Base-by-base conservation (phyloP, 2,888 invertebrate genomes). In the Falcaria lacertinaria region DNA sequence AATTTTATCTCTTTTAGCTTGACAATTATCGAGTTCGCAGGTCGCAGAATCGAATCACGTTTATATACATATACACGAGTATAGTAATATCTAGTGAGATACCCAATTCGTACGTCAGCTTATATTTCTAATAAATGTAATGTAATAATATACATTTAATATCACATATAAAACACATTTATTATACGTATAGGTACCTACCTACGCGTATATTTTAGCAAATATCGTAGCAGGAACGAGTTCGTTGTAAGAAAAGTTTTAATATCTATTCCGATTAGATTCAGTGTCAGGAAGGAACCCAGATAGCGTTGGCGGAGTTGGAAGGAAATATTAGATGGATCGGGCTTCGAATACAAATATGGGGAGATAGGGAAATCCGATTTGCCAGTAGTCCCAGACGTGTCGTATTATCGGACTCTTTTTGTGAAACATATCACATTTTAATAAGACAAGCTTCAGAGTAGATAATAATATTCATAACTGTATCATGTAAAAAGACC, bases 221-320 rank as follows among this genome's bases (percentile, higher is more conserved):
- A 54, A 67, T 70, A 69, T 72, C 62, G 64, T 62, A 57, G 65
- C 69, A 72, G 63, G 65, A 73, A 68, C 63, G 74, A 74, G 70
- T 69, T 69, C 61, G 74, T 72, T 76, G 79, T 78, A 81, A 80
- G 81, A 74, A 81, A 82, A 86, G 80, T 89, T 89, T 89, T 90
- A 89, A 89, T 90, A 90, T 89, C 86, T 85, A 87, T 89, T 87
- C 89, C 86, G 88, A 89, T 89, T 88, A 85, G 89, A 88, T 89
- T 86, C 87, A 85, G 87, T 87, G 87, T 84, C 85, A 89, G 86
- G 83, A 81, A 86, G 78, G 84, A 84, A 85, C 83, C 83, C 73
- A 81, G 85, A 84, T 86, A 86, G 80, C 81, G 78, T 71, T 69
- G 77, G 75, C 71, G 75, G 80, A 83, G 82, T 78, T 80, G 83